Base-by-base conservation (phyloP, 2,797 vertebrate genomes). In the Sebastes melanostomus region DNA sequence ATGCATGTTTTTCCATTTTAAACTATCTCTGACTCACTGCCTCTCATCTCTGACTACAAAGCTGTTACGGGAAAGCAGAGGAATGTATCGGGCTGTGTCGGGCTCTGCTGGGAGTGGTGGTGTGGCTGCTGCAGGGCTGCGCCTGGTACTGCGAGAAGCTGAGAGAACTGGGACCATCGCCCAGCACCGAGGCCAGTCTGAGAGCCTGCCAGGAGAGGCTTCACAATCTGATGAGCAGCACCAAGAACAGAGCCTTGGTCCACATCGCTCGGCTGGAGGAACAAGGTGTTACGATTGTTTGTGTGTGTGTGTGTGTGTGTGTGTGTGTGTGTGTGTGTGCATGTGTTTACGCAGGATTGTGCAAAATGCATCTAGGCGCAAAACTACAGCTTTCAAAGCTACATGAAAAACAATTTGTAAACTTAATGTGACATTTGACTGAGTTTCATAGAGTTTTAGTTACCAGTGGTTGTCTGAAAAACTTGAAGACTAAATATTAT, bases 241-340 rank as follows among this genome's bases (percentile, higher is more conserved):
- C 95, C 93, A 99, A 99, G 94, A 99, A 99, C 93, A 94, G 97
- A 38, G 97, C 98, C 60, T 94, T 99, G 80, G 96, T 99, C 66
- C 98, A 99, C 93, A 99, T 99, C 0, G 98, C 97, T 16, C 96
- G 97, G 29, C 94, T 99, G 59, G 98, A 99, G 90, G 98, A 99
- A 82, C 96, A 97, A 70, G 95, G 98, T 99, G 1, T 92, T 74
- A 61, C 29, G 66, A 61, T 75, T 74, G 58, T 66, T 14, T 14
- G 13, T 72, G 18, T n/a, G 20, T 7, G 3, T 66, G 25, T 14
- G 13, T 72, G 18, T n/a, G 20, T 8, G 3, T 1, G 2, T 27
- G 10, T 25, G 63, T 61, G n/a, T n/a, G n/a, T n/a, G n/a, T 66
- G 25, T 14, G 13, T 72, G 18, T n/a, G 20, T 8, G 3, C 1